Evolutionary conservation across 1,140 invertebrate genomes (phyloP), one percentile per base, ranked within the genome.

Genomic region (Solenopsis invicta): DNA sequence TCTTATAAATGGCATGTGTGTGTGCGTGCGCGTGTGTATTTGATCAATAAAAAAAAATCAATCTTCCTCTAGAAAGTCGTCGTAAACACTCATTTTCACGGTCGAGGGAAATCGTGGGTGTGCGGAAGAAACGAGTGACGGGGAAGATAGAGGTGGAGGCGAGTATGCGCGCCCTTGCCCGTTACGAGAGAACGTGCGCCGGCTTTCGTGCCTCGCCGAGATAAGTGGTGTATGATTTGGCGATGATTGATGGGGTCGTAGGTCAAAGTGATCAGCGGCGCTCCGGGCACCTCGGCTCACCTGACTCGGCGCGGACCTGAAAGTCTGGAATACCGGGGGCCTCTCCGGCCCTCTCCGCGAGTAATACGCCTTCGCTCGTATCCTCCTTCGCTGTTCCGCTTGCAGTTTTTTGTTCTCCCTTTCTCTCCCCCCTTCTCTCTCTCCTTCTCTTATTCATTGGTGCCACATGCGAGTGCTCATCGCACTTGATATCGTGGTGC

Each of bases 141-240:
- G 74, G 66, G 37, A 50, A 69, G 77, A 82, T 59, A 50, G 56
- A 89, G 67, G 85, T 74, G 54, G 62, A 86, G 45, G 72, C 66
- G 67, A 84, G 59, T 84, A 85, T 87, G 85, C 62, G 52, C 77
- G 67, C 71, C 76, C 85, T 87, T 64, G 52, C 85, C 81, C 77
- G 90, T 93, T 92, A 93, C 91, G 87, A 88, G 89, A 89, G 93
- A 93, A 94, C 93, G 94, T 90, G 89, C 92, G 93, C 93, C 92
- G 91, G 54, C 87, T 93, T 93, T 94, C 93, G 93, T 94, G 94
- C 92, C 91, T 78, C 85, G 86, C 85, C 77, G 69, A 89, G 93
- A 92, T 94, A 94, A 95, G 93, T 92, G 92, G 93, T 94, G 93
- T 95, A 94, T 95, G 94, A 95, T 95, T 94, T 94, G 94, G 93